phyloP scores from a whole-genome alignment of 2,113 vertebrate genomes.

The Odobenus rosmarus region DNA sequence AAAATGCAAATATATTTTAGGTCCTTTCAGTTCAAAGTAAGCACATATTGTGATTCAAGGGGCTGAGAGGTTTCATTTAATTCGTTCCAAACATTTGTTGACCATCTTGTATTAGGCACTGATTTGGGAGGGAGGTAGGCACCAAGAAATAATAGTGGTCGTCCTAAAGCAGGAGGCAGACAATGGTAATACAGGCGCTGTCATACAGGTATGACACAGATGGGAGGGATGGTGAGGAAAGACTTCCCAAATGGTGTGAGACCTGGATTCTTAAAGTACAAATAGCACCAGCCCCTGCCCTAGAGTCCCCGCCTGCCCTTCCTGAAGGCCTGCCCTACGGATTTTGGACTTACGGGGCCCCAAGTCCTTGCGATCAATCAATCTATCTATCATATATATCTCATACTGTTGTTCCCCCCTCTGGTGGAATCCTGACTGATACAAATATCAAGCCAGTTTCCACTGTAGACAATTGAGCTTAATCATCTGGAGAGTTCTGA shows the following conservation, averaged over 20 bases:
- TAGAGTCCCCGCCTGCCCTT: neutral
- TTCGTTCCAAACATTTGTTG: neutral
- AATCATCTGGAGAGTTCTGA: constrained; percentile 12
- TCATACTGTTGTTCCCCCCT: neutral
- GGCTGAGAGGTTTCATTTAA: neutral
- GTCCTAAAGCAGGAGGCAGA: neutral
- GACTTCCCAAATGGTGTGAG: neutral
- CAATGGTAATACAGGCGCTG: neutral
- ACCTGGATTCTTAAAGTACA: neutral
- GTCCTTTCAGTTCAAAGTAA: neutral
- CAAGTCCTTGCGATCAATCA: neutral
- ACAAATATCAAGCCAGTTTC: neutral
- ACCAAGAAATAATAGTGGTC: neutral
- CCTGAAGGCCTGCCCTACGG: neutral
- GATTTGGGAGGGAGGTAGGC: neutral
- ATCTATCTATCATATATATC: neutral
- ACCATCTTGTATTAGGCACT: neutral
- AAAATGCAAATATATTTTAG: neutral
- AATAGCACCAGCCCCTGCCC: neutral
- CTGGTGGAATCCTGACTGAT: neutral
- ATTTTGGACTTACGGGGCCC: neutral
- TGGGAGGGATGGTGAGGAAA: neutral
- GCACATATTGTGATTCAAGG: neutral
- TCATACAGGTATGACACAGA: neutral
- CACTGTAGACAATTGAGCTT: neutral